Evolutionary conservation across 1,140 invertebrate species (phyloP).

Genomic region (Pseudomyrmex sp.): DNA sequence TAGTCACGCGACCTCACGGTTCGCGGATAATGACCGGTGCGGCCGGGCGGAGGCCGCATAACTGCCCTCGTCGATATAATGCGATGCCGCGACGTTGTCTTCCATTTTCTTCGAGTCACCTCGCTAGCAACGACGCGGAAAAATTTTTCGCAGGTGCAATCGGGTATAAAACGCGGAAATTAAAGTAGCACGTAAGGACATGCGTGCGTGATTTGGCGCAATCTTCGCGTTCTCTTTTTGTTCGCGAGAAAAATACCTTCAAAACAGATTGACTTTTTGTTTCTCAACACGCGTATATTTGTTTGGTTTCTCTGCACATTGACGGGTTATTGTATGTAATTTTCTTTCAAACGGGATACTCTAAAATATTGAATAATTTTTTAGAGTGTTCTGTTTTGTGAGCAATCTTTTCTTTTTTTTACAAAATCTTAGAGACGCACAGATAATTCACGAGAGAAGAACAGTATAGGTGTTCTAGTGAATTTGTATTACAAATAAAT

Average conservation of each 20-base stretch:
- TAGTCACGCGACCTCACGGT: conserved; percentile 59
- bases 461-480: no score
- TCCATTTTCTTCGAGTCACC: not conserved
- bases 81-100: not conserved
- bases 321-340: no score
- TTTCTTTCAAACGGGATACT: not conserved
- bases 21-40: conserved; percentile 50
- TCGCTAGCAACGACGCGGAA: not conserved
- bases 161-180: conserved; percentile 8
- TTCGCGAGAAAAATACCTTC: not conserved
- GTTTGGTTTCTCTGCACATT: not conserved
- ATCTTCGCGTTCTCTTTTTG: not conserved
- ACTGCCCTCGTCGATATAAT: conserved; percentile 2
- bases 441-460: conserved; percentile 7
- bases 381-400: not conserved
- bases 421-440: not conserved
- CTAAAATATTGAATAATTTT: not conserved
- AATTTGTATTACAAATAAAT: no score
- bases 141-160: conserved; percentile 25
- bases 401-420: not conserved
- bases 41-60: conserved; percentile 1
- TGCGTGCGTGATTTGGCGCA: conserved; percentile 9
- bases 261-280: not conserved
- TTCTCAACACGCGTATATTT: not conserved
- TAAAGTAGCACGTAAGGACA: conserved; percentile 30